Evolutionary conservation across 2,113 vertebrate genomes (phyloP).

Genomic region (Malurus cyaneus): DNA sequence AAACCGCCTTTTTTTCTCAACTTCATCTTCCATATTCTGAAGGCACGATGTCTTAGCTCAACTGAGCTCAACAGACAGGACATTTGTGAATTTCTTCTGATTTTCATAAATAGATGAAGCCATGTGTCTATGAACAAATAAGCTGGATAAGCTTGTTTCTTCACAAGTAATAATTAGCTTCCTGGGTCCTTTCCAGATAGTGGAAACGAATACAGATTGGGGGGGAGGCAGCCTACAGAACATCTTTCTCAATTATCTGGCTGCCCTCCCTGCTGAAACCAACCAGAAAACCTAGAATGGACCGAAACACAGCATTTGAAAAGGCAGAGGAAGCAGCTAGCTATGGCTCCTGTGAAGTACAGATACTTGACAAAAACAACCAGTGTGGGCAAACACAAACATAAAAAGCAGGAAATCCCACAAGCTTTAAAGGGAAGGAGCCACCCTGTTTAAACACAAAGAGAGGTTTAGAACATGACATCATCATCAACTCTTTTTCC

Average conservation of each 20-base stretch:
- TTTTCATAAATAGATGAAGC: background rate
- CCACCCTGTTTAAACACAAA: constrained; percentile 58
- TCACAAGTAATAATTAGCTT: background rate
- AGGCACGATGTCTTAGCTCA: background rate
- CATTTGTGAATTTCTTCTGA: too few species aligned
- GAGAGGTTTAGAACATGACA: constrained; percentile 14
- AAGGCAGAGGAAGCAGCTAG: background rate
- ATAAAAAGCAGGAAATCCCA: constrained; percentile 54
- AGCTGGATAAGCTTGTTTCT: too few species aligned
- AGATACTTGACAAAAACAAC: constrained; percentile 14
- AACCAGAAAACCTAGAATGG: background rate
- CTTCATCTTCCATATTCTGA: background rate
- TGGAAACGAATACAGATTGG: background rate
- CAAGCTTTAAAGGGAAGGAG: constrained; percentile 42
- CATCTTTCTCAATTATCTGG: background rate
- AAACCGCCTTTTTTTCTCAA: background rate
- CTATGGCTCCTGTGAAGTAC: background rate
- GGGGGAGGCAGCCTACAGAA: background rate
- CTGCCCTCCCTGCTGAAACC: background rate
- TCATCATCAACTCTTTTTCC: background rate
- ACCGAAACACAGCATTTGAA: background rate
- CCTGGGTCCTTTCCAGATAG: background rate
- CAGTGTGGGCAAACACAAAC: background rate
- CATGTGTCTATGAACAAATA: too few species aligned
- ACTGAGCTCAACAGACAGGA: background rate